These are phyloP conservation scores for Phyllotreta cruciferae DNA, from an alignment of 2,888 invertebrate genomes.

Conservation along the genomic window DNA sequence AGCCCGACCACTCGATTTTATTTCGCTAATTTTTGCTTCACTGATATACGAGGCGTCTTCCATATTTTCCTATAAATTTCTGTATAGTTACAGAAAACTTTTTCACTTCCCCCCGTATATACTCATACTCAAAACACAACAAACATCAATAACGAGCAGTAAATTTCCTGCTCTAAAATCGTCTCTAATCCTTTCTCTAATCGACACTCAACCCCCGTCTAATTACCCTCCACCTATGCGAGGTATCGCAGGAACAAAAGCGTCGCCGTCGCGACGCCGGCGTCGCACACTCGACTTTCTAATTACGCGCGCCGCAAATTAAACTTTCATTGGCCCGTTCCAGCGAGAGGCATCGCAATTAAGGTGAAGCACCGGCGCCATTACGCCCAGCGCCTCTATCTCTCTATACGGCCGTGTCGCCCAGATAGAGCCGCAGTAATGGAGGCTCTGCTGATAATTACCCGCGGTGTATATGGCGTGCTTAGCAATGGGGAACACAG, in stretches of 20 bases:
- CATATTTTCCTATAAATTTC: background rate
- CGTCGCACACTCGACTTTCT: slow-evolving; percentile 57
- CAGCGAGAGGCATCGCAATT: slow-evolving; percentile 60
- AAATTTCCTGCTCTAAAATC: slow-evolving; percentile 22
- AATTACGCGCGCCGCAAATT: slow-evolving; percentile 61
- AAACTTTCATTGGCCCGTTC: slow-evolving; percentile 62
- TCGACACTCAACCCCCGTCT: too few relatives aligned
- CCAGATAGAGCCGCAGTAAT: too few relatives aligned
- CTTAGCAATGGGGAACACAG: too few relatives aligned
- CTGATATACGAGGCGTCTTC: too few relatives aligned
- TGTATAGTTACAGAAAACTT: too few relatives aligned
- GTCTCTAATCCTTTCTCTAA: too few relatives aligned
- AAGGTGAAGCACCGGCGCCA: slow-evolving; percentile 56
- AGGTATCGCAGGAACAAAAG: background rate
- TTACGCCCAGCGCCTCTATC: slow-evolving; percentile 33
- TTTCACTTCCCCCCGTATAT: background rate
- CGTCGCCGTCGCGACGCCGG: background rate
- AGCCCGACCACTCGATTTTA: slow-evolving; percentile 41
- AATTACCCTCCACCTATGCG: too few relatives aligned
- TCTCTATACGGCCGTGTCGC: too few relatives aligned
- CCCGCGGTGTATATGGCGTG: too few relatives aligned
- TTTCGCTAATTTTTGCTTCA: background rate
- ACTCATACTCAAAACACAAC: background rate
- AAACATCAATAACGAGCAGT: background rate
- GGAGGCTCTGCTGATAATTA: too few relatives aligned